Base-by-base conservation (phyloP, 23 tunicate genomes). In the Diplosoma virens region DNA sequence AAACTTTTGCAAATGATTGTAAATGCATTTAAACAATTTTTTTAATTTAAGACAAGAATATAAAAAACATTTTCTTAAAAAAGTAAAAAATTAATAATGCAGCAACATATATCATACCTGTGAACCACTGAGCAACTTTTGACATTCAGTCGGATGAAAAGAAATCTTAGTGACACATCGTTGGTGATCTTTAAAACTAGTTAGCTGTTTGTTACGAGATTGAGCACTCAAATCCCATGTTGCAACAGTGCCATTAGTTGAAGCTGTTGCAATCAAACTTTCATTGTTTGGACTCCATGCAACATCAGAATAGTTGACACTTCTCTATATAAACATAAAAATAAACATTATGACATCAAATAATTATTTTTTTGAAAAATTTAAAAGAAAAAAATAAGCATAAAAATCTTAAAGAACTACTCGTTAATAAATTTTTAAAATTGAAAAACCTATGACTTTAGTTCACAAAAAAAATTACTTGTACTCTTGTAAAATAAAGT, bases 221-320 rank as follows among this genome's bases (percentile, higher is more conserved):
- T 68, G 11, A 1, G 84, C 72, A 52, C 28, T 79, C 59, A 89
- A 60, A 32, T 89, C 96, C 96, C 96, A 89, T 24, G 76, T 77
- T 7, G 84, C 77, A 21, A 89, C 73, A 71, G 84, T 84, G 23
- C 96, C 96, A 73, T 89, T 89, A 16, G 96, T 89, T 5, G 96
- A 89, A 73, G 86, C 96, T 16, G 96, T 89, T 35, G 85, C 89
- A 32, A 89, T 83, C 24, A 83, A 33, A 32, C 53, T 83, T 72
- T 79, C 85, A 77, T 88, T 81, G 17, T 55, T 52, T 14, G 71
- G 78, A 64, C 82, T 71, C 96, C 96, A 89, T 6, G 89, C 77
- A 5, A 89, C 96, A 81, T 83, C 96, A 37, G 96, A 77, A n/a
- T n/a, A n/a, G n/a, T n/a, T n/a, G n/a, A n/a, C n/a, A n/a, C n/a